These are phyloP conservation scores for Sphyrna mokarran DNA, from an alignment of 2,113 vertebrate species.

Conservation along the genomic window DNA sequence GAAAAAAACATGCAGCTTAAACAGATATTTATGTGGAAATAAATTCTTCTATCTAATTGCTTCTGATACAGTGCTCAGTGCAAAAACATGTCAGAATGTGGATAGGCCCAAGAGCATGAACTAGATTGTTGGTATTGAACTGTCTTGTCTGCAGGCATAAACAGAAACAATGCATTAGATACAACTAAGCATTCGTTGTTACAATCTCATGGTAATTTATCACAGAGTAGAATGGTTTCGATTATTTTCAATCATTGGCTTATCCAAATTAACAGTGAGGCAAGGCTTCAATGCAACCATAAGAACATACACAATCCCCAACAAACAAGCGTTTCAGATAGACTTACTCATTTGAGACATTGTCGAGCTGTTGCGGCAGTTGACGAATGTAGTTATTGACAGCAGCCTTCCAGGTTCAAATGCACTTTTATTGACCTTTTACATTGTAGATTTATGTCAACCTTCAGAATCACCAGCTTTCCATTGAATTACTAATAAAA, in stretches of 20 bases:
- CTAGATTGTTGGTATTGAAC: not conserved
- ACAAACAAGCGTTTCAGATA: not conserved
- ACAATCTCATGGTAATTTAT: not conserved
- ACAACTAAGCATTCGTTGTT: not conserved
- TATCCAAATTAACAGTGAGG: not conserved
- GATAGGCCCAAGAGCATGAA: not conserved
- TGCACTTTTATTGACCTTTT: slow-evolving; percentile 3
- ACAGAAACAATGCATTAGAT: not conserved
- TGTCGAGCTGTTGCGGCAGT: not conserved
- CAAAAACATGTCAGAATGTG: not conserved
- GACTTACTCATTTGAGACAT: not conserved
- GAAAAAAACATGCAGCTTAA: not conserved
- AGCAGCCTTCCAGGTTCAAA: not conserved
- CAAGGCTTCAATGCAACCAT: not conserved
- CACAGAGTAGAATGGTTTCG: not conserved
- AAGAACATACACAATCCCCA: not conserved
- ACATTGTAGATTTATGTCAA: not conserved
- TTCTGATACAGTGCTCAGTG: not conserved
- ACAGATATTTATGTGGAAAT: not conserved
- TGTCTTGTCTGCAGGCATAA: not conserved
- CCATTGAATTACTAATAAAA: not conserved
- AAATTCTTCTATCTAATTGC: not conserved
- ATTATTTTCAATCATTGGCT: not conserved
- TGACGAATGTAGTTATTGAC: not conserved
- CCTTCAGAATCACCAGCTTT: not conserved